phyloP scores from a whole-genome alignment of 2,888 invertebrate species.

The Cremastinae sp. region DNA sequence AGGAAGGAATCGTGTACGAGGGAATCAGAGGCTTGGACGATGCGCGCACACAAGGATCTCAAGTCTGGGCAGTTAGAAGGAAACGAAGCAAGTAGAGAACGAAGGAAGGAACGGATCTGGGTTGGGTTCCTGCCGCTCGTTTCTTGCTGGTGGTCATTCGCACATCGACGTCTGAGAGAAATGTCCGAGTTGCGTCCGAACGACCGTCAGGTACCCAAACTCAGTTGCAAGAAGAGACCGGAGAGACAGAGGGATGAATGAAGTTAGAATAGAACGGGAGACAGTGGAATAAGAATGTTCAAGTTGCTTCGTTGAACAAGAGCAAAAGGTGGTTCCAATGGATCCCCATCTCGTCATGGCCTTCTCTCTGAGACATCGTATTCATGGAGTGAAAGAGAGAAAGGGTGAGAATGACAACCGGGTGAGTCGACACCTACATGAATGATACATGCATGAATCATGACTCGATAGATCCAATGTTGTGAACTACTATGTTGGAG shows the following conservation, averaged over 20 bases:
- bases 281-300: conserved; percentile 53
- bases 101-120: conserved; percentile 66
- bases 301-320: conserved; percentile 22
- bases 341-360: conserved; percentile 5
- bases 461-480: conserved; percentile 33
- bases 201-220: conserved; percentile 30
- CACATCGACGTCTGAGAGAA: conserved; percentile 20
- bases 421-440: conserved; percentile 43
- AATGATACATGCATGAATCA: conserved; percentile 30
- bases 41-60: conserved; percentile 44
- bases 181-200: conserved; percentile 2
- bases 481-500: conserved; percentile 5
- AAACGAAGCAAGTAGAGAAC: conserved; percentile 25
- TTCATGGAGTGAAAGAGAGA: conserved; percentile 42
- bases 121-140: conserved; percentile 36
- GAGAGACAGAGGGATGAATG: conserved; percentile 58
- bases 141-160: conserved; percentile 40
- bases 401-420: conserved; percentile 19
- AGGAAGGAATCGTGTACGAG: conserved; percentile 37
- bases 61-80: conserved; percentile 9
- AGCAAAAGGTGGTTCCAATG: conserved; percentile 24
- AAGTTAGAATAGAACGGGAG: conserved; percentile 52
- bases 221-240: conserved; percentile 21
- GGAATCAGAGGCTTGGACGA: conserved; percentile 43
- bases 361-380: conserved; percentile 34